Evolutionary conservation across 2,888 invertebrate genomes (phyloP), one percentile per base, ranked within the genome.

Genomic region (Cataglyphis albicans): DNA sequence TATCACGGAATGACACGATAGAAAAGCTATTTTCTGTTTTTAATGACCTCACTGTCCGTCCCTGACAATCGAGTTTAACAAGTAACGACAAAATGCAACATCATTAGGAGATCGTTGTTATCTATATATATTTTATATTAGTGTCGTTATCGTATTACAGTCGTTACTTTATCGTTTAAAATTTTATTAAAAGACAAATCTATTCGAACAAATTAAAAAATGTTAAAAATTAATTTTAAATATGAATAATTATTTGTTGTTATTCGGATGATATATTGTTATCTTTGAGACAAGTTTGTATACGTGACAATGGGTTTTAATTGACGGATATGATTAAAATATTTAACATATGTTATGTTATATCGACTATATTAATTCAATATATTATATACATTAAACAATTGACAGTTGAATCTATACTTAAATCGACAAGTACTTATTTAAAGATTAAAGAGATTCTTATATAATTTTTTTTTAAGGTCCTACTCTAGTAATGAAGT

Each of bases 1-100:
- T 52, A 48, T 63, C 41, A 18, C 61, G 25, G 32, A n/a, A 32
- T 67, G 29, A 55, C 35, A 29, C 55, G 18, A 52, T 41, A 65
- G 65, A 64, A 38, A 41, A 68, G 35, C 12, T n/a, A 64, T 75
- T 70, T 83, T 38, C n/a, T 15, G 63, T 18, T 78, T 84, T 86
- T 29, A 83, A 85, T 65, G 55, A 90, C 70, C 80, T 82, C 81
- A 82, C 81, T 89, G 87, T 86, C 89, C 90, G 90, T 90, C 89
- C 90, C 88, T 84, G 89, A 88, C 88, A 88, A 88, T 88, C 89
- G 88, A 86, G 88, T 82, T 65, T 88, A 87, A 87, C 75, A 59
- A 38, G 67, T 87, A 86, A 72, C 38, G 41, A 84, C 70, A 68
- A 57, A 48, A 29, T 57, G 57, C 10, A 57, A 41, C n/a, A 52